These are phyloP conservation scores for Albula glossodonta DNA, from an alignment of 2,113 vertebrate species.

Conservation along the genomic window DNA sequence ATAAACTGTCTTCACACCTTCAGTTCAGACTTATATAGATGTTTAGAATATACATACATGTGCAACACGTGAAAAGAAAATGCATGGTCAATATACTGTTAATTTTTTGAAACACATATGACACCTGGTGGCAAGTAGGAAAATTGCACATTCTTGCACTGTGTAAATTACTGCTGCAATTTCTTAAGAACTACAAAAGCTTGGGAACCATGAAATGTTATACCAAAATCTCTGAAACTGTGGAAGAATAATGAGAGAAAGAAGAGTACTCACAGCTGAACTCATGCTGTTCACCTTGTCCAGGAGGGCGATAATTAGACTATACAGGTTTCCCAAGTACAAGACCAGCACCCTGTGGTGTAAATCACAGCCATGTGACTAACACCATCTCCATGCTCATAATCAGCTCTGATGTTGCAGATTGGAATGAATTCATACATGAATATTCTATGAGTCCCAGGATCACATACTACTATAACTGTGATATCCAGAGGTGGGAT, in stretches of 20 bases:
- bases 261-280: slow-evolving; percentile 71
- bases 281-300: slow-evolving; percentile 97
- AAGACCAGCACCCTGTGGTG: slow-evolving; percentile 87
- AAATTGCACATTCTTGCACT: neutral
- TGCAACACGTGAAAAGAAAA: neutral
- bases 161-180: neutral
- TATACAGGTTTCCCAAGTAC: slow-evolving; percentile 96
- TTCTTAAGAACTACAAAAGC: too few species aligned
- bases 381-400: too few species aligned
- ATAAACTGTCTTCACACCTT: neutral
- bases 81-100: neutral
- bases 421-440: too few species aligned
- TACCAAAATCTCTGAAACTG: neutral
- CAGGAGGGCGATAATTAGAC: slow-evolving; percentile 92
- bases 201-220: neutral
- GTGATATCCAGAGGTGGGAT: too few species aligned
- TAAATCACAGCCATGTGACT: slow-evolving; percentile 19
- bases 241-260: neutral
- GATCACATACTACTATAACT: too few species aligned
- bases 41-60: too few species aligned
- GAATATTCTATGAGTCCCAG: neutral
- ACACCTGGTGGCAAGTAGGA: neutral
- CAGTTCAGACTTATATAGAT: too few species aligned
- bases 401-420: too few species aligned
- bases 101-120: neutral